Percentiles rank a stretch among this genome's conserved stretches.
Evolutionary conservation across 2,888 invertebrate genomes (phyloP).

Genomic region (Enchytraeus crypticus): DNA sequence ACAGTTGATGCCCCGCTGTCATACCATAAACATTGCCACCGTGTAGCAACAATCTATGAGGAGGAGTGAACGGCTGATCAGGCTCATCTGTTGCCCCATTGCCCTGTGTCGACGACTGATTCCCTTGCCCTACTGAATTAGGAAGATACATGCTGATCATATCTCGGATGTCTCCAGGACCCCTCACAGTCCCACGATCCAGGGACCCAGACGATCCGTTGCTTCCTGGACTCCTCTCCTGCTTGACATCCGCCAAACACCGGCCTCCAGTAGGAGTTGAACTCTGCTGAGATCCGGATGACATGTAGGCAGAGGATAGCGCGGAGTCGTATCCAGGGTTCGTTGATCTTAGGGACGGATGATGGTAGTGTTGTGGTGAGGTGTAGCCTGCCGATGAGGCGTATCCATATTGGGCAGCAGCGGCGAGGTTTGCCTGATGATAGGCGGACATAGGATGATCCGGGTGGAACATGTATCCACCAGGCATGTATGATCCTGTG

Average conservation of each 20-base stretch:
- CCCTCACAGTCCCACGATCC: not conserved
- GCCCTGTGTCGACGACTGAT: too few relatives aligned
- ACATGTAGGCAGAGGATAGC: not conserved
- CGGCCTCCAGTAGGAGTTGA: slow-evolving; percentile 31
- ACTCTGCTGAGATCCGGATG: slow-evolving; percentile 50
- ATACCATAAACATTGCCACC: not conserved
- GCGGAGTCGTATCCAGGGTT: too few relatives aligned
- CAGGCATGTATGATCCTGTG: not conserved
- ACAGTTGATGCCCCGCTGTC: slow-evolving; percentile 5
- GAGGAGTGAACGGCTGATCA: not conserved
- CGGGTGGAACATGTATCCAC: not conserved
- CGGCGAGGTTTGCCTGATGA: too few relatives aligned
- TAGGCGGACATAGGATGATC: too few relatives aligned
- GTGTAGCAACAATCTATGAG: not conserved
- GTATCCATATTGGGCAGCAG: not conserved
- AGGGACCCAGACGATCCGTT: too few relatives aligned
- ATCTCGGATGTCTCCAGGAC: slow-evolving; percentile 55
- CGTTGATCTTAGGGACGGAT: too few relatives aligned
- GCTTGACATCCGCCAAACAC: not conserved
- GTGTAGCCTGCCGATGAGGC: not conserved
- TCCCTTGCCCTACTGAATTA: too few relatives aligned
- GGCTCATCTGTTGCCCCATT: slow-evolving; percentile 28
- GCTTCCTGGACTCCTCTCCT: slow-evolving; percentile 3
- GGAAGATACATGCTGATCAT: slow-evolving; percentile 70
- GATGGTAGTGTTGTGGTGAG: too few relatives aligned